Evolutionary conservation across 2,888 invertebrate species (phyloP).

Genomic region (Tenodera sinensis): DNA sequence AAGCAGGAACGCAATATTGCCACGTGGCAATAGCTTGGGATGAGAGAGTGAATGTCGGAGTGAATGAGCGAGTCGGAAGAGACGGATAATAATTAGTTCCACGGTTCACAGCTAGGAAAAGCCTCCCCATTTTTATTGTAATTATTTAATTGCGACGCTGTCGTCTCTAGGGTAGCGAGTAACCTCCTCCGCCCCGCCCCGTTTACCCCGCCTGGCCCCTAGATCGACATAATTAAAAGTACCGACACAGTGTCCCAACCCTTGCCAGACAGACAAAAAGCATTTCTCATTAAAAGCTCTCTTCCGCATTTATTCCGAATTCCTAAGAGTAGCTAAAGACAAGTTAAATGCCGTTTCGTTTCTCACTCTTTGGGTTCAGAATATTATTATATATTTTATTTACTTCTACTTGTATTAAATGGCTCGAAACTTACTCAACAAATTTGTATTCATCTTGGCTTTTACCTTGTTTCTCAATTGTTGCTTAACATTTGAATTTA

Average conservation of each 20-base stretch:
- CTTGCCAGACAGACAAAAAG: neutral
- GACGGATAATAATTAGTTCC: neutral
- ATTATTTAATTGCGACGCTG: conserved; percentile 2
- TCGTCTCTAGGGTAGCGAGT: neutral
- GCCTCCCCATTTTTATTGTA: neutral
- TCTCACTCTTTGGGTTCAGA: neutral
- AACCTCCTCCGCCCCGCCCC: neutral
- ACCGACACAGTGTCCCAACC: neutral
- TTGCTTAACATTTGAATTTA: too few species aligned
- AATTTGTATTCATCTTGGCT: too few species aligned
- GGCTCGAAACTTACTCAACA: too few species aligned
- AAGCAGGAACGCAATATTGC: too few species aligned
- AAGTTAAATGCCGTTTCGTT: neutral
- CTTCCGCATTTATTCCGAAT: neutral
- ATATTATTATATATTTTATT: too few species aligned
- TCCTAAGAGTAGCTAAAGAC: neutral
- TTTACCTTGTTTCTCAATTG: too few species aligned
- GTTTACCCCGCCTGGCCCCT: neutral
- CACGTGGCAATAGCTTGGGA: too few species aligned
- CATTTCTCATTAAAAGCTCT: neutral
- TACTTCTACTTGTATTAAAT: too few species aligned
- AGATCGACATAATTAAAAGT: conserved; percentile 11
- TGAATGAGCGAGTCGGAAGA: neutral
- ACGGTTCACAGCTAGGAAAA: neutral
- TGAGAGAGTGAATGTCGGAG: too few species aligned